Conservation (phyloP, 2,113 vertebrate species). For the Pelobates fuscus region DNA sequence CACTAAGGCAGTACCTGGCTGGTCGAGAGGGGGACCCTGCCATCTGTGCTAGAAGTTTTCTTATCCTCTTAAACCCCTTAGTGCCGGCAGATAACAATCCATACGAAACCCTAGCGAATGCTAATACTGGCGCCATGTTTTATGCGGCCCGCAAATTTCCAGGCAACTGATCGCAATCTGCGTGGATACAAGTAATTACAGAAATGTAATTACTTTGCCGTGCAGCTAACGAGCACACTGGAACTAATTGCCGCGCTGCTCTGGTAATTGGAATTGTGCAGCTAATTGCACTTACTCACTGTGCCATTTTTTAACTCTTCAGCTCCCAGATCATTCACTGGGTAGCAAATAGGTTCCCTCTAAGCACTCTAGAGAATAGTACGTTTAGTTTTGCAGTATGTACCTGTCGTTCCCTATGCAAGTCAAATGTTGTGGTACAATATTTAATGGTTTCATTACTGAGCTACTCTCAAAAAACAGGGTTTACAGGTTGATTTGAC, state of each 20-base stretch:
- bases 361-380: too few relatives aligned
- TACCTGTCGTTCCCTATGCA: too few relatives aligned
- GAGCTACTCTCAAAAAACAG: too few relatives aligned
- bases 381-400: too few relatives aligned
- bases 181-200: constrained; percentile 47
- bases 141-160: constrained; percentile 13
- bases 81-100: background rate
- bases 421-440: too few relatives aligned
- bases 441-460: too few relatives aligned
- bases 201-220: constrained; percentile 47
- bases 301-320: constrained; percentile 23
- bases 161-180: constrained; percentile 41
- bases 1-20: too few relatives aligned
- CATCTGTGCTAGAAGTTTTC: too few relatives aligned
- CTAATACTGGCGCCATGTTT: constrained; percentile 4
- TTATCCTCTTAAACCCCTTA: background rate
- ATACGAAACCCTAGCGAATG: background rate
- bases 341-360: too few relatives aligned
- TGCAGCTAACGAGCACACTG: constrained; percentile 42
- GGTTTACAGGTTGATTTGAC: too few relatives aligned
- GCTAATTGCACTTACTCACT: constrained; percentile 42
- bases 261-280: constrained; percentile 43
- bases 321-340: background rate
- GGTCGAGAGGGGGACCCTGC: too few relatives aligned
- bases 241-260: constrained; percentile 46